phyloP scores from a whole-genome alignment of 2,797 vertebrate genomes.

The Danio jaintianensis region DNA sequence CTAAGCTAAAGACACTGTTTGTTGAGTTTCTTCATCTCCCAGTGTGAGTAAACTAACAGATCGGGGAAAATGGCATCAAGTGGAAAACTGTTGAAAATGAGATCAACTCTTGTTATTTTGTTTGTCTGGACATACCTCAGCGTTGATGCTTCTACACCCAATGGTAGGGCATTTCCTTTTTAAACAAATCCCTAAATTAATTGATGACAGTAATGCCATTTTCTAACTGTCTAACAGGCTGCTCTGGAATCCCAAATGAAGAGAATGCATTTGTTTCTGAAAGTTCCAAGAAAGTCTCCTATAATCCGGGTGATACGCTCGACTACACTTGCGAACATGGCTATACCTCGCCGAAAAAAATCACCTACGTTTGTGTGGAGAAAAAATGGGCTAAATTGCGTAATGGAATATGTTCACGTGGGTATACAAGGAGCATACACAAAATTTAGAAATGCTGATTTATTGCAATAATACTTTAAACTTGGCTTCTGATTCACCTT shows the following conservation, averaged over 20 bases:
- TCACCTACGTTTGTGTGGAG: conserved; percentile 51
- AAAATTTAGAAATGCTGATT: background rate
- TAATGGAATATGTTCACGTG: conserved; percentile 37
- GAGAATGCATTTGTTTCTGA: conserved; percentile 51
- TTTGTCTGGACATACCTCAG: conserved; percentile 28
- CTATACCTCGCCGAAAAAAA: conserved; percentile 61
- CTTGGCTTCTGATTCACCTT: conserved; percentile 10
- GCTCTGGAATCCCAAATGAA: conserved; percentile 59
- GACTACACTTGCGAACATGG: conserved; percentile 63
- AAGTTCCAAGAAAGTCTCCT: conserved; percentile 43
- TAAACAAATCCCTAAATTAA: background rate
- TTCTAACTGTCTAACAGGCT: conserved; percentile 4
- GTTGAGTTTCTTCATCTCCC: conserved; percentile 1
- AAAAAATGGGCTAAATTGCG: background rate
- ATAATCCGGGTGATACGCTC: conserved; percentile 58
- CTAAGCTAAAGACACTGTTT: conserved; percentile 12
- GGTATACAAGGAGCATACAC: background rate
- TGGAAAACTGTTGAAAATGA: conserved; percentile 22
- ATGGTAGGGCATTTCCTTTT: conserved; percentile 18
- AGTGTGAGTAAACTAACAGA: conserved; percentile 10
- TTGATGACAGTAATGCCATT: background rate
- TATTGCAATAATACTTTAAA: background rate
- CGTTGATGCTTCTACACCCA: background rate
- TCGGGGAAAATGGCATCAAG: background rate
- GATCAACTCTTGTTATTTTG: conserved; percentile 31